Percentiles rank a stretch among this genome's conserved stretches.
phyloP scores from a whole-genome alignment of 2,888 invertebrate genomes.

The Bellardia bayeri region DNA sequence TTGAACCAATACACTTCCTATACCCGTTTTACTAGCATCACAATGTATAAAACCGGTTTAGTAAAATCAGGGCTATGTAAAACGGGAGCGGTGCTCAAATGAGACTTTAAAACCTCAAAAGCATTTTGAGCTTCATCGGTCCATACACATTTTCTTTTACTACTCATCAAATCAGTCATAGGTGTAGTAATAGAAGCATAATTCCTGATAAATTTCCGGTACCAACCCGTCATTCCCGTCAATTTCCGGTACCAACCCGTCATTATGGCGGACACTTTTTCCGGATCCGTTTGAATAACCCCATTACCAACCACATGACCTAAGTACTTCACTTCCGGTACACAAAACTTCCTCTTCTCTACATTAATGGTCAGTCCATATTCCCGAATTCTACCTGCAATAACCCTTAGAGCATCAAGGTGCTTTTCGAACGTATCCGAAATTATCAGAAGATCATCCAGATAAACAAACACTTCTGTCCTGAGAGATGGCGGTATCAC shows the following conservation, averaged over 20 bases:
- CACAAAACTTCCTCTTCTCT: conserved; percentile 48
- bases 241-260: conserved; percentile 65
- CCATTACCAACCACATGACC: conserved; percentile 64
- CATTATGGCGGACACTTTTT: conserved; percentile 57
- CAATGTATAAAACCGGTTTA: conserved; percentile 41
- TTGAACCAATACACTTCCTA: conserved; percentile 51
- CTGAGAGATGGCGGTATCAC: conserved; percentile 34
- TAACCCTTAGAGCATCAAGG: neutral
- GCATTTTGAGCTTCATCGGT: conserved; percentile 39
- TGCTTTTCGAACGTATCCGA: conserved; percentile 30
- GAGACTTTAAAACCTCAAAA: conserved; percentile 46
- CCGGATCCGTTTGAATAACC: conserved; percentile 54
- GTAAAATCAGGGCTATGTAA: conserved; percentile 44
- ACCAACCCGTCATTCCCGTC: conserved; percentile 68
- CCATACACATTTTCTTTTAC: conserved; percentile 25
- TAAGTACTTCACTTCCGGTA: conserved; percentile 55
- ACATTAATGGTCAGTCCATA: conserved; percentile 33
- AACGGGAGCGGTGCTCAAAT: conserved; percentile 57
- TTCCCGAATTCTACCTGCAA: neutral
- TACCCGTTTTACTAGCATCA: conserved; percentile 37
- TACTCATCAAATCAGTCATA: conserved; percentile 48
- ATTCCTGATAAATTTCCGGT: conserved; percentile 55
- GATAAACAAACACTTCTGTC: conserved; percentile 50
- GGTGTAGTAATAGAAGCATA: conserved; percentile 58
- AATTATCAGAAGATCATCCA: conserved; percentile 39